These are phyloP conservation scores for Pterophyllum scalare DNA, from an alignment of 2,113 vertebrate genomes.

Conservation along the genomic window DNA sequence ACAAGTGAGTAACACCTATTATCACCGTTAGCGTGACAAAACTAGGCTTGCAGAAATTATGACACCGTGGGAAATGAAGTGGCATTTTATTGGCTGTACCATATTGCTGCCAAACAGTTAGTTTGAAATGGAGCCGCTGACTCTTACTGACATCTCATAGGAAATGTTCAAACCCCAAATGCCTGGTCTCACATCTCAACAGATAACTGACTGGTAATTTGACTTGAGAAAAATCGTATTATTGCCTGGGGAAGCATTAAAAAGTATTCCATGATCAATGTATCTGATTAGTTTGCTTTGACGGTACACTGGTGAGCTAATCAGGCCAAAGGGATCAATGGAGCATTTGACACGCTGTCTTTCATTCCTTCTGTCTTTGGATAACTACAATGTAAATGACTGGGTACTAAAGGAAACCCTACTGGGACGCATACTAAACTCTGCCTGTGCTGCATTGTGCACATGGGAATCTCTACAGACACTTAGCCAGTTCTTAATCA, in stretches of 20 bases:
- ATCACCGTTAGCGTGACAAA: slow-evolving; percentile 15
- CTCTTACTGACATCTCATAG: slow-evolving; percentile 33
- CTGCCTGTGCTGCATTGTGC: slow-evolving; percentile 68
- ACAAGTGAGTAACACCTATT: slow-evolving; percentile 31
- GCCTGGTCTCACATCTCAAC: slow-evolving; percentile 30
- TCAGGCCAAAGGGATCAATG: slow-evolving; percentile 77
- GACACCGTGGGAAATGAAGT: slow-evolving; percentile 34
- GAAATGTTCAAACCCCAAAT: slow-evolving; percentile 55
- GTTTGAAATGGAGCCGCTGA: slow-evolving; percentile 38
- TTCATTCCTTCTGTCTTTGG: slow-evolving; percentile 60
- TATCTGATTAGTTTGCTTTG: slow-evolving; percentile 75
- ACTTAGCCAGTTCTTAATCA: slow-evolving; percentile 77
- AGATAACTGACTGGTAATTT: slow-evolving; percentile 67
- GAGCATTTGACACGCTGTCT: slow-evolving; percentile 56
- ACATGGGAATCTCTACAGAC: slow-evolving; percentile 74
- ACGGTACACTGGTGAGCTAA: slow-evolving; percentile 73
- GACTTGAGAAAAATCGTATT: slow-evolving; percentile 66
- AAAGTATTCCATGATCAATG: slow-evolving; percentile 76
- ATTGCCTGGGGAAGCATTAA: slow-evolving; percentile 76
- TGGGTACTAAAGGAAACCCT: slow-evolving; percentile 70
- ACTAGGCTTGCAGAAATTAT: slow-evolving; percentile 23
- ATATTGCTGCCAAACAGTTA: slow-evolving; percentile 10
- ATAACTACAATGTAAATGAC: slow-evolving; percentile 77
- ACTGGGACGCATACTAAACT: slow-evolving; percentile 72
- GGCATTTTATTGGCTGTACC: slow-evolving; percentile 32